These are phyloP conservation scores for Phodopus roborovskii DNA, from an alignment of 2,113 vertebrate species.

Conservation along the genomic window DNA sequence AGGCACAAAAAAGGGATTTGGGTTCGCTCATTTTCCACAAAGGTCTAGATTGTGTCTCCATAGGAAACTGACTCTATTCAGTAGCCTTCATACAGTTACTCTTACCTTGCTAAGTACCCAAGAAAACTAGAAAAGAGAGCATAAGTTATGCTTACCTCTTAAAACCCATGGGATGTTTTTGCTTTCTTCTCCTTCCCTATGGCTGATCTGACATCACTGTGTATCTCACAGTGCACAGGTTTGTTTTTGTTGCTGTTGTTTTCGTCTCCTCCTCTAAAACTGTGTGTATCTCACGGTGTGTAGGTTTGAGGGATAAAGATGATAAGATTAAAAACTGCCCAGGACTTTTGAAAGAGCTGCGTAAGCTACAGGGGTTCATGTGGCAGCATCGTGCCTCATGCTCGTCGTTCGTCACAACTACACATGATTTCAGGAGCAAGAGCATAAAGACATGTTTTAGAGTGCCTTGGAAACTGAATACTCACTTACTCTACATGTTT, in stretches of 20 bases:
- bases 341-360: neutral
- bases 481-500: neutral
- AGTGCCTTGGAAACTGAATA: neutral
- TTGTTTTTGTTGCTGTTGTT: neutral
- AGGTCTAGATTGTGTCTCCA: neutral
- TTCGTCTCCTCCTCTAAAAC: neutral
- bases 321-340: neutral
- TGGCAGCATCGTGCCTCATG: neutral
- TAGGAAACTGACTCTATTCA: neutral
- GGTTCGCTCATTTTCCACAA: neutral
- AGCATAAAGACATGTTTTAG: neutral
- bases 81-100: neutral
- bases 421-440: neutral
- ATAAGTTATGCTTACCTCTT: neutral
- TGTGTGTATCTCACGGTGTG: neutral
- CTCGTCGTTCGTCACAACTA: neutral
- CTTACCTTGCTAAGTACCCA: neutral
- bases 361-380: rapidly evolving
- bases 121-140: neutral
- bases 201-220: neutral
- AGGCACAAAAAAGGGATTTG: neutral
- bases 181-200: neutral
- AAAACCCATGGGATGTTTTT: neutral
- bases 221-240: neutral
- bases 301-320: neutral